These are phyloP conservation scores for Camarhynchus parvulus DNA, from an alignment of 2,113 vertebrate species.

Conservation along the genomic window DNA sequence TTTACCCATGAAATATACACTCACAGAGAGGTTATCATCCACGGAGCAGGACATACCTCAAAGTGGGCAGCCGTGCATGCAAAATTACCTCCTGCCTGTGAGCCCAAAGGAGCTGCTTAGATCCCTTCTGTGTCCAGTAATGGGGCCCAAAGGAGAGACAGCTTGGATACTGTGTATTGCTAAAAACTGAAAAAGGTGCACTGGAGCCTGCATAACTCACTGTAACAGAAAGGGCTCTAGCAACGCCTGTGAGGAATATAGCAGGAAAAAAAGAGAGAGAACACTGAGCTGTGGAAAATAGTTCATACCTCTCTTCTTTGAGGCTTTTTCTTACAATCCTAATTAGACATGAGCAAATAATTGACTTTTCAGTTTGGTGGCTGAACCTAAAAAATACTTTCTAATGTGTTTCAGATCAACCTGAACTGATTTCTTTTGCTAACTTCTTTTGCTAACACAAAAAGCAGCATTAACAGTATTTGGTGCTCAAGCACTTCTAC, in stretches of 20 bases:
- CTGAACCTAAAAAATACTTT: background rate
- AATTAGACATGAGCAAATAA: background rate
- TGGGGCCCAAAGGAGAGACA: background rate
- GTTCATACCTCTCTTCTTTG: background rate
- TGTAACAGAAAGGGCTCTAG: background rate
- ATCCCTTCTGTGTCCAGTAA: background rate
- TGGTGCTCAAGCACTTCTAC: background rate
- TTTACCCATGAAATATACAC: background rate
- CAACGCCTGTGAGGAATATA: background rate
- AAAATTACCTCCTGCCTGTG: conserved; percentile 12
- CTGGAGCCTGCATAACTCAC: conserved; percentile 44
- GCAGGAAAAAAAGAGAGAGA: background rate
- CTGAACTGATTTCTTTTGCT: background rate
- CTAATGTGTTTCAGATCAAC: background rate
- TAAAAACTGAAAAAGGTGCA: conserved; percentile 42
- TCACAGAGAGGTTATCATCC: background rate
- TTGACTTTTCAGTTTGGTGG: background rate
- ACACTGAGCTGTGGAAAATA: conserved; percentile 10
- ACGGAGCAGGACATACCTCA: background rate
- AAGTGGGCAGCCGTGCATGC: background rate
- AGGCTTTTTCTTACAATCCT: background rate
- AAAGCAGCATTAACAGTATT: background rate
- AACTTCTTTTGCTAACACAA: background rate
- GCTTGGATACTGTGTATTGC: conserved; percentile 40
- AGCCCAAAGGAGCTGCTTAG: background rate